A percentile compares a stretch with the other conserved stretches of the same genome.
These are phyloP conservation scores for Stomorhina lunata DNA, from an alignment of 2,888 invertebrate species.

Conservation along the genomic window DNA sequence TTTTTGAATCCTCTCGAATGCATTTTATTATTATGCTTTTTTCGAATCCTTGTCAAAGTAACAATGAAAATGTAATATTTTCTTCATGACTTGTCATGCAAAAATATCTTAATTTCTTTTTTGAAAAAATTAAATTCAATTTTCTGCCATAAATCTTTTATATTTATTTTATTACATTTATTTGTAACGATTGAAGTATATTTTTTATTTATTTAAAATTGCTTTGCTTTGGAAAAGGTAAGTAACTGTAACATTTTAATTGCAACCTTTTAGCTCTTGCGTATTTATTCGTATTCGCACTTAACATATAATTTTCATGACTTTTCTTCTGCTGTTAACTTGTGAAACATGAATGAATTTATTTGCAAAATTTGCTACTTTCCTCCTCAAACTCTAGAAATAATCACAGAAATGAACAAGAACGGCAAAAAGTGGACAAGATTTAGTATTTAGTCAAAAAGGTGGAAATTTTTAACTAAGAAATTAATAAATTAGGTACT, in stretches of 20 bases:
- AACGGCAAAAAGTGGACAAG: slow-evolving; percentile 28
- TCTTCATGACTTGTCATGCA: slow-evolving; percentile 60
- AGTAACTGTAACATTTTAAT: slow-evolving; percentile 67
- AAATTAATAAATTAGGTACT: slow-evolving; percentile 37
- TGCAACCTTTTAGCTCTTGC: slow-evolving; percentile 47
- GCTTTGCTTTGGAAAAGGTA: slow-evolving; percentile 57
- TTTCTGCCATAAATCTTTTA: slow-evolving; percentile 36
- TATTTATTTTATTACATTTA: not conserved
- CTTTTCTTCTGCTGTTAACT: slow-evolving; percentile 26
- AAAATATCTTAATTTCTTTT: slow-evolving; percentile 40
- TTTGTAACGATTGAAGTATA: not conserved
- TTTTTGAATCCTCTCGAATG: no score
- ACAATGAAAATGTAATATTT: slow-evolving; percentile 56
- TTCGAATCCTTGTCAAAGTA: no score
- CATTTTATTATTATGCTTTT: no score
- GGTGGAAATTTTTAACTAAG: slow-evolving; percentile 33
- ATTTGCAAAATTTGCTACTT: no score
- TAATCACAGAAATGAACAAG: not conserved
- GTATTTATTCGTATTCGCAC: not conserved
- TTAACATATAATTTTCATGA: slow-evolving; percentile 44
- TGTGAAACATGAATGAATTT: slow-evolving; percentile 15
- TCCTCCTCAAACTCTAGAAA: not conserved
- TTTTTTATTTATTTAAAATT: slow-evolving; percentile 16
- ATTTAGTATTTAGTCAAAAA: slow-evolving; percentile 35
- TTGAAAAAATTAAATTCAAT: slow-evolving; percentile 58